These are phyloP conservation scores for Craterocephalus amniculus DNA, from an alignment of 2,797 vertebrate species.

Conservation along the genomic window DNA sequence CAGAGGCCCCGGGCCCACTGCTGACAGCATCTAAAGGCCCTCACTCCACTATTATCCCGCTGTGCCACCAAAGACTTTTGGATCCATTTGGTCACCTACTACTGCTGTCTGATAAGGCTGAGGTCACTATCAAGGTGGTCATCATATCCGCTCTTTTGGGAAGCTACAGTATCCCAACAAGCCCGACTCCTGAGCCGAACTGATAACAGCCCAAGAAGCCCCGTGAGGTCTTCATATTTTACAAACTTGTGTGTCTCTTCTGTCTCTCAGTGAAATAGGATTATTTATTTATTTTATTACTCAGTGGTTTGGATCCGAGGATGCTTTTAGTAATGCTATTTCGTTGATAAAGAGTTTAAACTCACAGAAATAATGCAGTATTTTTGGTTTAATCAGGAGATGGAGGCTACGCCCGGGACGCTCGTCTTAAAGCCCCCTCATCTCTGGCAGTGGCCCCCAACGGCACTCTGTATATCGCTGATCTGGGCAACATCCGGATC, in stretches of 20 bases:
- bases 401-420: conserved; percentile 93
- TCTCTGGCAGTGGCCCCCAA: conserved; percentile 92
- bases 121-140: conserved; percentile 72
- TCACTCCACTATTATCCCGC: conserved; percentile 60
- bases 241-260: conserved; percentile 19
- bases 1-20: conserved; percentile 61
- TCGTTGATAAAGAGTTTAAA: conserved; percentile 27
- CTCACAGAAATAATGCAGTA: conserved; percentile 25
- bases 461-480: conserved; percentile 91
- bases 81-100: conserved; percentile 61
- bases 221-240: conserved; percentile 44
- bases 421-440: conserved; percentile 93
- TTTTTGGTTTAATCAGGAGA: conserved; percentile 83
- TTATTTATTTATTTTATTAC: conserved; percentile 11
- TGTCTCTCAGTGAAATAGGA: conserved; percentile 19
- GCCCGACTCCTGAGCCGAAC: conserved; percentile 62
- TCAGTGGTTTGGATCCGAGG: conserved; percentile 17
- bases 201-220: conserved; percentile 64
- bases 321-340: conserved; percentile 15
- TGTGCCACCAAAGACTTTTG: conserved; percentile 62
- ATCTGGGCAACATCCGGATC: conserved; percentile 94
- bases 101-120: conserved; percentile 65
- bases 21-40: conserved; percentile 76
- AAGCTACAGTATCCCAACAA: conserved; percentile 43
- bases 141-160: conserved; percentile 48